These are phyloP conservation scores for Craseonycteris thonglongyai DNA, from an alignment of 2,113 vertebrate species.

Conservation along the genomic window DNA sequence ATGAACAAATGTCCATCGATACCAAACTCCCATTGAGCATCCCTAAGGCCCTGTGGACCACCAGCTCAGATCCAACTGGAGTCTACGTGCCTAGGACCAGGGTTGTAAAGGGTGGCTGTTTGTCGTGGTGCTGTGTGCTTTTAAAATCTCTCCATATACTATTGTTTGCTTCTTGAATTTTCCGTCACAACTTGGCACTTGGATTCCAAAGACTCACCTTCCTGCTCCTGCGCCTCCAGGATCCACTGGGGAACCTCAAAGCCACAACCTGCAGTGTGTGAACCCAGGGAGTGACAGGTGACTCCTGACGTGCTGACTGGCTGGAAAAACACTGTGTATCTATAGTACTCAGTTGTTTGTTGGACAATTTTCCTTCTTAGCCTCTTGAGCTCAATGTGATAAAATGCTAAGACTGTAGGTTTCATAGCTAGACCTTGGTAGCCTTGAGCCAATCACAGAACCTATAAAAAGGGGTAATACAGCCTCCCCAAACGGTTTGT, in stretches of 20 bases:
- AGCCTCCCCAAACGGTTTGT: not conserved
- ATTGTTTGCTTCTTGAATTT: not conserved
- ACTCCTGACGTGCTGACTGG: not conserved
- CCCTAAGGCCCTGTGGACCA: not conserved
- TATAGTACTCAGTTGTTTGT: not conserved
- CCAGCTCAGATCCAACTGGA: not conserved
- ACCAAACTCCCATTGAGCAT: not conserved
- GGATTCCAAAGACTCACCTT: not conserved
- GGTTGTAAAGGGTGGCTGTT: not conserved
- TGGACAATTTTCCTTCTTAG: not conserved
- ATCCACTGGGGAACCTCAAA: not conserved
- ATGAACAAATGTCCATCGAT: not conserved
- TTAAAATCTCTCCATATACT: not conserved
- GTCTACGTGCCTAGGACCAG: rapidly evolving
- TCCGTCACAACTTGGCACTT: not conserved
- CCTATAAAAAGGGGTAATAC: not conserved
- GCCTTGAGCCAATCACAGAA: not conserved
- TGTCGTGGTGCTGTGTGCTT: not conserved
- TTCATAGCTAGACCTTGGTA: not conserved
- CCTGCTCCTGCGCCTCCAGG: not conserved
- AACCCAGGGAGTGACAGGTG: not conserved
- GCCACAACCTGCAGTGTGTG: not conserved
- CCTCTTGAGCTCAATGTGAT: not conserved
- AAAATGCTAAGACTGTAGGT: not conserved
- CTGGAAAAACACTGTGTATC: not conserved